A percentile compares a stretch with the other conserved stretches of the same genome.
These are phyloP conservation scores for Agrotis puta DNA, from an alignment of 2,888 invertebrate species.

Conservation along the genomic window DNA sequence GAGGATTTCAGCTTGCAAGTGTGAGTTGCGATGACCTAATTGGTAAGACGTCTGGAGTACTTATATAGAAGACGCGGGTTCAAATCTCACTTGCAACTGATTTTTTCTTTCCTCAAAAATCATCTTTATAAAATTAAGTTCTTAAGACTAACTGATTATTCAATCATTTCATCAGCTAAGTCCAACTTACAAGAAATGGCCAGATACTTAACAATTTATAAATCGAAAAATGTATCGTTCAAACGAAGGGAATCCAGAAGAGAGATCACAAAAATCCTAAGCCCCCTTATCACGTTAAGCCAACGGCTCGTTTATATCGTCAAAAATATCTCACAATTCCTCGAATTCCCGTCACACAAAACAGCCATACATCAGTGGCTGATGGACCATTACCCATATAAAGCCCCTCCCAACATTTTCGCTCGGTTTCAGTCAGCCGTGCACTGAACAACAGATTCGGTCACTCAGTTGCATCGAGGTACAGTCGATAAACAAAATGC, in stretches of 20 bases:
- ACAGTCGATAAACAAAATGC: background rate
- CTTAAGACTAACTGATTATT: no score
- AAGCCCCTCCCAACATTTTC: slow-evolving; percentile 27
- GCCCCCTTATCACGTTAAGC: slow-evolving; percentile 4
- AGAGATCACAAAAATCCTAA: background rate
- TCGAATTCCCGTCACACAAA: slow-evolving; percentile 31
- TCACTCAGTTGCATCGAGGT: slow-evolving; percentile 6
- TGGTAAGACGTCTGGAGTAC: no score
- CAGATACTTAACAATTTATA: background rate
- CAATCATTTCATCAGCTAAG: background rate
- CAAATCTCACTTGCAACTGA: no score
- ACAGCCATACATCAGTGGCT: slow-evolving; percentile 39
- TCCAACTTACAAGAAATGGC: background rate
- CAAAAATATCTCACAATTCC: slow-evolving; percentile 23
- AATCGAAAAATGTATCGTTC: background rate
- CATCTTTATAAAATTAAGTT: no score
- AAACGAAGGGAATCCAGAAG: no score
- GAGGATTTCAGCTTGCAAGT: no score
- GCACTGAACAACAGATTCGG: slow-evolving; percentile 47
- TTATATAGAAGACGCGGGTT: no score
- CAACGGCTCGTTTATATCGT: slow-evolving; percentile 17
- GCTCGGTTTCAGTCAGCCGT: slow-evolving; percentile 28
- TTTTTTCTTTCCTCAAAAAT: no score
- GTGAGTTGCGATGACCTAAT: no score
- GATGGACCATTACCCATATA: slow-evolving; percentile 40